phyloP scores from a whole-genome alignment of 2,113 vertebrate genomes.

The Astur gentilis region DNA sequence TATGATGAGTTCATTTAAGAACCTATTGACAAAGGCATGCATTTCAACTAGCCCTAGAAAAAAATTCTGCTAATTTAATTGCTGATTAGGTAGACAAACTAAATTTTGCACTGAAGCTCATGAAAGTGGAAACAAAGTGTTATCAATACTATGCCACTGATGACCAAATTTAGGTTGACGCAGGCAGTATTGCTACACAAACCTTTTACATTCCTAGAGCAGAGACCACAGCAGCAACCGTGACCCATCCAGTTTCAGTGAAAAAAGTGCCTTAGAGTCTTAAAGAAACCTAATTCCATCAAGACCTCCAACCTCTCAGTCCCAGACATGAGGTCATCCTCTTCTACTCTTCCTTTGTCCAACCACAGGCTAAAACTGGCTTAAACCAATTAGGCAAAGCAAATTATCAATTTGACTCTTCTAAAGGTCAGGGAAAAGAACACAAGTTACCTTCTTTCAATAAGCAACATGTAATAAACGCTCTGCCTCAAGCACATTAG shows the following conservation, averaged over 20 bases:
- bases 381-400: neutral
- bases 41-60: conserved; percentile 39
- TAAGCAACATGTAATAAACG: neutral
- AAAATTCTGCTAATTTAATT: conserved; percentile 64
- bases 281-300: neutral
- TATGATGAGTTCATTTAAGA: conserved; percentile 75
- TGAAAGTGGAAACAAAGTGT: conserved; percentile 23
- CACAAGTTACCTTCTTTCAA: neutral
- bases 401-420: neutral
- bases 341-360: neutral
- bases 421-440: neutral
- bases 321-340: neutral
- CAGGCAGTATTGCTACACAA: neutral
- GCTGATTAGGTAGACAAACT: conserved; percentile 27
- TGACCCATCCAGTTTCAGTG: neutral
- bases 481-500: neutral
- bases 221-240: neutral
- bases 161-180: neutral
- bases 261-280: neutral
- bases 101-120: conserved; percentile 29
- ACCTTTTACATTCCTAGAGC: neutral
- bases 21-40: conserved; percentile 62
- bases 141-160: neutral
- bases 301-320: neutral
- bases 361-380: neutral